Evolutionary conservation across 2,797 vertebrate species (phyloP), one percentile per base, ranked within the genome.

Genomic region (Tarsius wallacei): DNA sequence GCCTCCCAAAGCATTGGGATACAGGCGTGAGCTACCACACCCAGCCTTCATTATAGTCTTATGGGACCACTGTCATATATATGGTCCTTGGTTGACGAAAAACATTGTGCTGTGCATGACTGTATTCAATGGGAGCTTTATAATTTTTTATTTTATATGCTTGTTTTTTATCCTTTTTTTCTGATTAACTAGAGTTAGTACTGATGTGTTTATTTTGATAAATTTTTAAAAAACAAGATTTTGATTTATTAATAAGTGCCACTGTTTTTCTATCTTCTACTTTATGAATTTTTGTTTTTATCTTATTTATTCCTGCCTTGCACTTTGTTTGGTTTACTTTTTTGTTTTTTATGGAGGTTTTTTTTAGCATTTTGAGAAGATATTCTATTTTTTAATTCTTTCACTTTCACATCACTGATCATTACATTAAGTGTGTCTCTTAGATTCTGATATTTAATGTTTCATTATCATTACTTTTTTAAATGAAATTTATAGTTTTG

Each of bases 291-390:
- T 95, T 61, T 68, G 33, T 71, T 76, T 66, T 83, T 68, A 31
- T 70, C 31, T 59, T 78, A 61, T 51, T 70, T 53, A 47, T 91
- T 80, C 22, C 49, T 81, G 49, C 47, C 28, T 81, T 63, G 24
- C 86, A 11, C n/a, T 86, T 91, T 90, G 15, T 85, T 71, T 90
- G 53, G 31, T 57, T 85, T 59, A 33, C 85, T 31, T 87, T 81
- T 91, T 42, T 42, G 42, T 13, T 64, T 28, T 64, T 31, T 64
- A 11, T 15, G 7, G 42, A 42, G 42, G 42, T 42, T 42, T 42
- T 14, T 53, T 64, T 64, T 28, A 64, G 12, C 28, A 64, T 64
- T 64, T 64, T 64, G 55, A 88, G 26, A 51, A 13, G 13, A 42
- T 83, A 47, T 77, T 93, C 16, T 57, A 71, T 91, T 87, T 66